Evolutionary conservation across 2,797 vertebrate species (phyloP), one percentile per base, ranked within the genome.

Genomic region (Platyrinchus mystaceus): DNA sequence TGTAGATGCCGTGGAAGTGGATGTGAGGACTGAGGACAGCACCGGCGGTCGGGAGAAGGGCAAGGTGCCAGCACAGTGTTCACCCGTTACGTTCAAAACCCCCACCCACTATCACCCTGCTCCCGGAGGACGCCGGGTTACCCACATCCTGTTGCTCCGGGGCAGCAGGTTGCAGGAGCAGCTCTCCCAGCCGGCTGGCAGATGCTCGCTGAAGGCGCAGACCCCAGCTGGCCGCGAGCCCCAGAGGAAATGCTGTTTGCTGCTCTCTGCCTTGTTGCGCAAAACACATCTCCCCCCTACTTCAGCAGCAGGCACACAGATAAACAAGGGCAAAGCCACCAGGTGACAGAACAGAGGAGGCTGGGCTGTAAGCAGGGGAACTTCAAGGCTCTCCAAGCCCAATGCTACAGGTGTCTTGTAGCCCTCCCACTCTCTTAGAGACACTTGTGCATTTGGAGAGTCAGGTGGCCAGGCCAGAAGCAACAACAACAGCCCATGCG

Each of bases 101-200:
- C 37, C 44, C 37, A 20, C 30, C 11, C 50, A 18, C 22, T 47
- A 16, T 19, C 5, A 2, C 53, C 20, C 75, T 1, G 3, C 22
- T 53, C 55, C 69, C 2, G 0, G 21, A 58, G 64, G 27, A 55
- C 4, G 14, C 32, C 37, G 7, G 5, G 49, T 53, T 86, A 19
- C 36, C 80, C 88, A 63, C 60, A 55, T 64, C 79, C 74, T 79
- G 63, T 81, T 80, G 69, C 50, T 78, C 18, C 20, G 43, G 55
- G 66, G 43, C 59, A 92, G 94, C 80, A 95, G 85, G 85, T 78
- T 83, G 71, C 80, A 83, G 85, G 41, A 83, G 74, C 58, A 86
- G 73, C 15, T 81, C 23, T 78, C 63, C 73, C 78, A 46, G n/a
- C 75, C 28, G 6, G 41, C 46, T 76, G 84, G 47, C 84, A 93